phyloP scores from a whole-genome alignment of 2,113 vertebrate species.

The Elgaria multicarinata region DNA sequence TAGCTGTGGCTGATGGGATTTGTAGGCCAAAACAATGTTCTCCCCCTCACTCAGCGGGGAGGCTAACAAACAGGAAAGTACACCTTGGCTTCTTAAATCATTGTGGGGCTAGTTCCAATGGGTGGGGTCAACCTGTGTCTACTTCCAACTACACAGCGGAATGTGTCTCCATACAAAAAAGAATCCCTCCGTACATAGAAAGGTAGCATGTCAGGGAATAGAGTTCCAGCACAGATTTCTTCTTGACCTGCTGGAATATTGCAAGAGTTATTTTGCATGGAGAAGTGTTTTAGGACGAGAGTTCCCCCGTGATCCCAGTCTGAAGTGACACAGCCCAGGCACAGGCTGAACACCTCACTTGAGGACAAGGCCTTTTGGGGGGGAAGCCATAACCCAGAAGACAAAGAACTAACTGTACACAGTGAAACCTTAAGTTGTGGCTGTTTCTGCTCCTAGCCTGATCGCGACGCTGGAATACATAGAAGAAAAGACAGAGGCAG shows the following conservation, averaged over 20 bases:
- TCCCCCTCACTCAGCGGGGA: neutral
- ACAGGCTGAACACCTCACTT: neutral
- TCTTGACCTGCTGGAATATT: neutral
- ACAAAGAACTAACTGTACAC: too few relatives aligned
- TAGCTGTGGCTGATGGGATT: too few relatives aligned
- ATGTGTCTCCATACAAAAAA: neutral
- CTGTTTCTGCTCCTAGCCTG: conserved; percentile 46
- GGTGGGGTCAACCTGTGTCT: neutral
- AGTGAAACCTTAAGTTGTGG: neutral
- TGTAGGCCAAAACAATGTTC: too few relatives aligned
- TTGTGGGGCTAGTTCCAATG: neutral
- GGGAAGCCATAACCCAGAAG: too few relatives aligned
- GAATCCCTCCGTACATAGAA: neutral
- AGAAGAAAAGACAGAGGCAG: conserved; percentile 65
- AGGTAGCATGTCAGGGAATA: neutral
- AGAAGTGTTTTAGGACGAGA: neutral
- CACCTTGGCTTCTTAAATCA: neutral
- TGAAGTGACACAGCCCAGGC: neutral
- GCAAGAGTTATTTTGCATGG: neutral
- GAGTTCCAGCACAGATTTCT: neutral
- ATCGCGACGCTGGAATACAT: conserved; percentile 68
- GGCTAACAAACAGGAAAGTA: neutral
- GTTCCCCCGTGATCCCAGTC: too few relatives aligned
- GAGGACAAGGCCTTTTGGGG: too few relatives aligned
- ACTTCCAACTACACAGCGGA: neutral